A percentile compares a stretch with the other conserved stretches of the same genome.
Conservation (phyloP, 2,113 vertebrate species). For the Trogon surrucura region DNA sequence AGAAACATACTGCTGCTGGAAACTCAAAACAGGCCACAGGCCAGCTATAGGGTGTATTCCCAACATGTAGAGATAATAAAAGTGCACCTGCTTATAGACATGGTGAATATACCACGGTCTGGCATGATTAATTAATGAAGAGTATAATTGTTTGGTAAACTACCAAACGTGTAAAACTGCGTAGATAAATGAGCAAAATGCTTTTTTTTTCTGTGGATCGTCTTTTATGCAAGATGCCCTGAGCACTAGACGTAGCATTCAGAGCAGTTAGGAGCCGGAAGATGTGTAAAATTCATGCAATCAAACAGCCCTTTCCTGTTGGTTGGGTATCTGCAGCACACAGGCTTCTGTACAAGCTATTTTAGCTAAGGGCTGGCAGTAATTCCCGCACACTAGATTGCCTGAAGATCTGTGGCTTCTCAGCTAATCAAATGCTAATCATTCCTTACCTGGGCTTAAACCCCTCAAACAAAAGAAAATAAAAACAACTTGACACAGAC, state of each 20-base stretch:
- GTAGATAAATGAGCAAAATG: neutral
- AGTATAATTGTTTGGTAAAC: neutral
- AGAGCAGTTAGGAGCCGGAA: neutral
- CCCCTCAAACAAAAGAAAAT: neutral
- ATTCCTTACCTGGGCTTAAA: slow-evolving; percentile 27
- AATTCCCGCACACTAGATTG: neutral
- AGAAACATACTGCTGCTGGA: neutral
- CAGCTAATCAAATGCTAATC: slow-evolving; percentile 6
- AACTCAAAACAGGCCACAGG: neutral
- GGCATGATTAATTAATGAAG: neutral
- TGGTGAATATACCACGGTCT: neutral
- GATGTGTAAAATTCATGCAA: neutral
- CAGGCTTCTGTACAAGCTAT: neutral
- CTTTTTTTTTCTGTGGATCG: neutral
- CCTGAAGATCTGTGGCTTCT: neutral
- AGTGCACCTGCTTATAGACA: neutral
- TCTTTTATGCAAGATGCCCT: neutral
- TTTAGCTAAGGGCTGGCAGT: neutral
- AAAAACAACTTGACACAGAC: neutral
- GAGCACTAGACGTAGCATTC: neutral
- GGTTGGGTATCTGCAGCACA: neutral
- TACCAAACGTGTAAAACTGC: neutral
- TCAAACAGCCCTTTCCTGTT: neutral
- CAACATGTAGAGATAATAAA: neutral
- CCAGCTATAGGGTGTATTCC: neutral